Evolutionary conservation across 2,797 vertebrate genomes (phyloP), one percentile per base, ranked within the genome.

Genomic region (Sebastes goodei): DNA sequence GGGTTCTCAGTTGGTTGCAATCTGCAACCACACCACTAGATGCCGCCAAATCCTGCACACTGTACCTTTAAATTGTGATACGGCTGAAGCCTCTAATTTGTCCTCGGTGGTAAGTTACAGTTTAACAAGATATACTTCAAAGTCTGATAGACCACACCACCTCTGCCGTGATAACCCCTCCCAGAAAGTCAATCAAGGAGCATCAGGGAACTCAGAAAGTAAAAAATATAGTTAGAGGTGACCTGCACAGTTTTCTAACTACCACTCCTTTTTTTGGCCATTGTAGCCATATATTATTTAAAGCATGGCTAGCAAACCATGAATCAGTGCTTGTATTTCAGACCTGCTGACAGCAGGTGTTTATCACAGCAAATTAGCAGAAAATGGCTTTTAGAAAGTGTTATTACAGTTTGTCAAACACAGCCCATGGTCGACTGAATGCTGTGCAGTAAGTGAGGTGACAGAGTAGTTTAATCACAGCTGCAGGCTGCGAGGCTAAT

Each of bases 331-430:
- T 21, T 30, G 10, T 57, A 33, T 66, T 53, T 66, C 27, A 23
- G 33, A 27, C 14, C 8, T n/a, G 5, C 67, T 38, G 23, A 46
- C 64, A 73, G 61, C 66, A 29, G 29, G 60, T 67, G 38, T 81
- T 71, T 53, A 70, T 77, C 56, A 55, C 38, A 0, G 59, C 23
- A 52, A 14, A 80, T 71, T 0, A 68, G 15, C 23, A 72, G 57
- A 65, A 75, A 85, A 53, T 67, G 52, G 49, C 3, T 55, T 57
- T 69, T 52, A 23, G 10, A 68, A 53, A 29, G 73, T 72, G 55
- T 62, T 62, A 23, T 76, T 9, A 10, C 59, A 55, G 71, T 53
- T 30, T 21, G 3, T 71, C 61, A 66, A 29, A 25, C 20, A 15
- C 32, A 29, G 62, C 27, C 9, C 5, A 11, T 2, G 53, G 38